Evolutionary conservation across 2,888 invertebrate genomes (phyloP), one percentile per base, ranked within the genome.

Genomic region (Archaeoteleia sp.): DNA sequence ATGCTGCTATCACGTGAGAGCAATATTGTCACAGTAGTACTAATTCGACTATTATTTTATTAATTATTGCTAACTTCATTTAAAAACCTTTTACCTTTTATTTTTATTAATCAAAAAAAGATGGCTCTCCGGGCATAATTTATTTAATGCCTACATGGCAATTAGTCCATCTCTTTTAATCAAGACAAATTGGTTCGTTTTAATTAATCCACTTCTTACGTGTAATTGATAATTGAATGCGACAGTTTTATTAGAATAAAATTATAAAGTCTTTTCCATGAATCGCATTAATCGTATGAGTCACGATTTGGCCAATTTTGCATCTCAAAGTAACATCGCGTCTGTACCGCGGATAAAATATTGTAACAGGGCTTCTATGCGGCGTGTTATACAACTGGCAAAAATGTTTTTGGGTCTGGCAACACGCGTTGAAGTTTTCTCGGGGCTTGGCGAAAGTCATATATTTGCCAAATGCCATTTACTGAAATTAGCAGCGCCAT

Each of bases 401-500:
- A 49, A 51, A 45, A 43, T 35, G 35, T 53, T 51, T 60, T 51
- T 17, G 29, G 43, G 39, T 20, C 39, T 20, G 39, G 20, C 17
- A 51, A 23, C 23, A 20, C 8, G 40, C 51, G 40, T 30, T 53
- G 53, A 61, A 61, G 49, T 49, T 57, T 57, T 20, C 20, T 17
- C 40, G 46, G 54, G 46, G 35, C 54, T 40, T 13, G 46, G 58
- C 39, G 46, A 58, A 58, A 65, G 53, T 58, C 66, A 66, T 66
- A 58, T 58, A 57, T 65, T 65, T 57, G 57, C 65, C 65, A 51
- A 65, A 66, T 66, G 66, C 66, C 66, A 66, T 66, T 58, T 58
- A 66, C 66, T 46, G 58, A 66, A 66, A 66, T 66, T 66, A 66
- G 58, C 66, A 29, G 45, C 40, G 40, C 66, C 58, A 65, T 65